Evolutionary conservation across 2,888 invertebrate species (phyloP).

Genomic region (Epicampocera succincta): DNA sequence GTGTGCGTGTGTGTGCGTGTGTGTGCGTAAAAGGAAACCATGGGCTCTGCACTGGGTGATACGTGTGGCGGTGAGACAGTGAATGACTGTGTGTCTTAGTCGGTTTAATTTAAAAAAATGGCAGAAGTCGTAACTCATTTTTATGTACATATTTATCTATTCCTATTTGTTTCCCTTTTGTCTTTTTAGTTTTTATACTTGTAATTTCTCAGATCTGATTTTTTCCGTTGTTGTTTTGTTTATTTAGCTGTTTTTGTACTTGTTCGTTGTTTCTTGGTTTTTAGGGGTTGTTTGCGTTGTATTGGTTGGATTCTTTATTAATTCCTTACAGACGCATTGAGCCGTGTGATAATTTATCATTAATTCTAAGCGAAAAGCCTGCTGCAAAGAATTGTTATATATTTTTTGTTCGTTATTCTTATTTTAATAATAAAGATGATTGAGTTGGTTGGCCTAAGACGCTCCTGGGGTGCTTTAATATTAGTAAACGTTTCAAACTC

Average conservation of each 20-base stretch:
- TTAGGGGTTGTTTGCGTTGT: slow-evolving; percentile 60
- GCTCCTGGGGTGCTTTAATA: slow-evolving; percentile 77
- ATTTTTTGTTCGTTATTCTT: slow-evolving; percentile 45
- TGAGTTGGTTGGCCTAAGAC: slow-evolving; percentile 69
- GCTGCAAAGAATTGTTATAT: slow-evolving; percentile 56
- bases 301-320: slow-evolving; percentile 33
- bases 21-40: slow-evolving; percentile 35
- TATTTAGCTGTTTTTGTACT: slow-evolving; percentile 57
- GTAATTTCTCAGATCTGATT: slow-evolving; percentile 54
- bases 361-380: slow-evolving; percentile 66
- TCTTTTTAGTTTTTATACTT: slow-evolving; percentile 44
- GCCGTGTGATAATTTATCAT: slow-evolving; percentile 77
- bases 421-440: slow-evolving; percentile 71
- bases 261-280: slow-evolving; percentile 36
- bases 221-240: slow-evolving; percentile 36
- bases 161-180: slow-evolving; percentile 62
- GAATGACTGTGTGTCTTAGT: slow-evolving; percentile 37
- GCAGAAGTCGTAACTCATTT: slow-evolving; percentile 80
- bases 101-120: slow-evolving; percentile 76
- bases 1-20: slow-evolving; percentile 3
- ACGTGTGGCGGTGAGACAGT: slow-evolving; percentile 69
- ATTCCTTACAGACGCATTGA: slow-evolving; percentile 57
- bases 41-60: slow-evolving; percentile 32
- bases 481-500: slow-evolving; percentile 17
- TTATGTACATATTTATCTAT: slow-evolving; percentile 74